Evolutionary conservation across 2,113 vertebrate genomes (phyloP).

Genomic region (Bufo gargarizans): DNA sequence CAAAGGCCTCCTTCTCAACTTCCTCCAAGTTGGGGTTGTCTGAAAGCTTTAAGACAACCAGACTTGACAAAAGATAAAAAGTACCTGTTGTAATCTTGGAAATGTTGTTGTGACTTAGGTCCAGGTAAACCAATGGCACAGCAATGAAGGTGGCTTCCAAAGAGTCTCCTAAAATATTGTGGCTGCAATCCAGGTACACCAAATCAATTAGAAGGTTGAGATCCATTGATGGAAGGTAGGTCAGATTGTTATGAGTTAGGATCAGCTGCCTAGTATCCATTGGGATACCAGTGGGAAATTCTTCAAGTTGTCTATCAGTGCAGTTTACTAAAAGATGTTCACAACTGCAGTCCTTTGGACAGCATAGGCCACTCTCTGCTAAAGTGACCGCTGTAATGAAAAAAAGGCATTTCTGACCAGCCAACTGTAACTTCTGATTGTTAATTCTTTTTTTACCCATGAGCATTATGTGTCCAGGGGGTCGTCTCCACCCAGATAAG

Average conservation of each 20-base stretch:
- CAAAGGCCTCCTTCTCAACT: conserved; percentile 84
- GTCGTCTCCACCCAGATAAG: not conserved
- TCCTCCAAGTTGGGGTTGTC: conserved; percentile 84
- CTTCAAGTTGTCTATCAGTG: conserved; percentile 77
- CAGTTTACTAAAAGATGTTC: conserved; percentile 89
- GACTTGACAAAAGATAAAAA: conserved; percentile 84
- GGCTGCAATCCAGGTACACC: conserved; percentile 90
- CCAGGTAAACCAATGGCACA: conserved; percentile 87
- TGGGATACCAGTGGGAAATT: conserved; percentile 83
- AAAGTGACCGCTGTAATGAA: conserved; percentile 61
- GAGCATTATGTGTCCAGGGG: conserved; percentile 30
- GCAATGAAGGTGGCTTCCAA: conserved; percentile 88
- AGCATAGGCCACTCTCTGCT: conserved; percentile 72
- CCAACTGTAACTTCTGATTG: not conserved
- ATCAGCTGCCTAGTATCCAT: conserved; percentile 89
- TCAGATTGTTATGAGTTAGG: conserved; percentile 82
- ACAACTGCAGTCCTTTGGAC: conserved; percentile 84
- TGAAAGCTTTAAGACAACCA: conserved; percentile 89
- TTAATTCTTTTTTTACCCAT: conserved; percentile 13
- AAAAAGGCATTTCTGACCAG: conserved; percentile 14
- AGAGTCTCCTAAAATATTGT: conserved; percentile 84
- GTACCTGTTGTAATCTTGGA: conserved; percentile 82
- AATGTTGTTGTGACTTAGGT: conserved; percentile 91
- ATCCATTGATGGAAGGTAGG: conserved; percentile 82
- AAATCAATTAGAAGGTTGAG: conserved; percentile 91